Percentiles rank a stretch among this genome's conserved stretches.
These are phyloP conservation scores for Vulpes ferrilata DNA, from an alignment of 2,113 vertebrate genomes.

Conservation along the genomic window DNA sequence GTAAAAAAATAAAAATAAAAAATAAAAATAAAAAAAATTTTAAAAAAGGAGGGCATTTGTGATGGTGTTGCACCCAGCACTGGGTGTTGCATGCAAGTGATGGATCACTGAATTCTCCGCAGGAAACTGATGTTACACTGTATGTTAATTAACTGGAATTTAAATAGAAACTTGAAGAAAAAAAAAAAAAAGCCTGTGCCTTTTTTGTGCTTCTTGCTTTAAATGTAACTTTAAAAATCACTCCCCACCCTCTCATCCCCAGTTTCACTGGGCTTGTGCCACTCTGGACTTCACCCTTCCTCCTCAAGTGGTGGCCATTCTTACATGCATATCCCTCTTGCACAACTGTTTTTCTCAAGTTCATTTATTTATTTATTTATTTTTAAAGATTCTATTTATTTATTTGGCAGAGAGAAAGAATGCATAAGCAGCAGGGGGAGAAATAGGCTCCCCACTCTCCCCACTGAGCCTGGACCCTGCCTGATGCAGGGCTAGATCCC, in stretches of 20 bases:
- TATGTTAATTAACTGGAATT: not conserved
- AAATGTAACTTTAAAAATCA: conserved; percentile 9
- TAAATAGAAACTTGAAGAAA: not conserved
- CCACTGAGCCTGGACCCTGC: too few species aligned
- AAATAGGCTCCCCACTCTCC: too few species aligned
- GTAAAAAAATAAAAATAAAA: not conserved
- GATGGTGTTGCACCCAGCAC: not conserved
- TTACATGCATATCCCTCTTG: not conserved
- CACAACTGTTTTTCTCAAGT: conserved; percentile 18
- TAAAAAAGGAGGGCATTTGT: not conserved
- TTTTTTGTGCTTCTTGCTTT: not conserved
- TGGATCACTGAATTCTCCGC: not conserved
- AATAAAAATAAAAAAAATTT: not conserved
- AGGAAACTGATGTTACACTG: not conserved
- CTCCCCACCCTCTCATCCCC: not conserved
- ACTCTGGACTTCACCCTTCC: not conserved
- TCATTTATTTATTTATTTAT: too few species aligned
- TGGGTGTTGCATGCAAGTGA: not conserved
- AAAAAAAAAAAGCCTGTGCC: not conserved
- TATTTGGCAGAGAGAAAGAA: too few species aligned
- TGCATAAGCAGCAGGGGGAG: too few species aligned
- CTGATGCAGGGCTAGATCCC: too few species aligned
- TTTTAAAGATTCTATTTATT: too few species aligned
- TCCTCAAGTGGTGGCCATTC: not conserved
- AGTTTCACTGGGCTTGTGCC: not conserved